Percentiles rank a stretch among this genome's conserved stretches.
Evolutionary conservation across 2,113 vertebrate genomes (phyloP).

Genomic region (Rhizomys pruinosus): DNA sequence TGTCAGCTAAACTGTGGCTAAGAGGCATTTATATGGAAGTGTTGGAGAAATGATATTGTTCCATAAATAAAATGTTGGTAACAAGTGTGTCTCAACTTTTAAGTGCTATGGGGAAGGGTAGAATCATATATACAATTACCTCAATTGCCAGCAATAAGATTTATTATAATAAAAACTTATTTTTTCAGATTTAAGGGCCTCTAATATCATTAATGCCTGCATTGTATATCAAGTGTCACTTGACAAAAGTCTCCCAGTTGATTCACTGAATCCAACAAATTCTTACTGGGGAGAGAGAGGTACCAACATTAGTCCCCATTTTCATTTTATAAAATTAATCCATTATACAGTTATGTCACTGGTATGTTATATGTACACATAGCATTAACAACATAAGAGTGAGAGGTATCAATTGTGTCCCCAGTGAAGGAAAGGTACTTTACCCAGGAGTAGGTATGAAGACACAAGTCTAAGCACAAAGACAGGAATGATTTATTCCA

Average conservation of each 20-base stretch:
- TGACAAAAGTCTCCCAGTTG: not conserved
- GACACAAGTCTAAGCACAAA: not conserved
- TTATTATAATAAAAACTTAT: not conserved
- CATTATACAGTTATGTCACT: not conserved
- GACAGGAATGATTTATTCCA: not conserved
- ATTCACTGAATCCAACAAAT: not conserved
- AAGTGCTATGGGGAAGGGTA: not conserved
- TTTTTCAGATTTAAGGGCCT: not conserved
- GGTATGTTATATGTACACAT: not conserved
- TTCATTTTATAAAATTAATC: constrained; percentile 42
- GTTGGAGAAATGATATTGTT: constrained; percentile 28
- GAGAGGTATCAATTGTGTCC: not conserved
- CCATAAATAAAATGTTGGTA: not conserved
- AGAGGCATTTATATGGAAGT: not conserved
- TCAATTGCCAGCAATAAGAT: constrained; percentile 17
- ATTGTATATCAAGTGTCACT: not conserved
- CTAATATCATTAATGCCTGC: not conserved
- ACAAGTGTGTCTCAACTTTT: constrained; percentile 9
- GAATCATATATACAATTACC: not conserved
- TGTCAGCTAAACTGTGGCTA: not conserved
- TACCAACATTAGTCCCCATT: not conserved
- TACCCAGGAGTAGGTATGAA: not conserved
- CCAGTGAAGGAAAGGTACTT: not conserved
- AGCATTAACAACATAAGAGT: not conserved
- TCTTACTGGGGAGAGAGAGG: not conserved